Conservation (phyloP, 2,113 vertebrate species). For the Irena cyanogastra region DNA sequence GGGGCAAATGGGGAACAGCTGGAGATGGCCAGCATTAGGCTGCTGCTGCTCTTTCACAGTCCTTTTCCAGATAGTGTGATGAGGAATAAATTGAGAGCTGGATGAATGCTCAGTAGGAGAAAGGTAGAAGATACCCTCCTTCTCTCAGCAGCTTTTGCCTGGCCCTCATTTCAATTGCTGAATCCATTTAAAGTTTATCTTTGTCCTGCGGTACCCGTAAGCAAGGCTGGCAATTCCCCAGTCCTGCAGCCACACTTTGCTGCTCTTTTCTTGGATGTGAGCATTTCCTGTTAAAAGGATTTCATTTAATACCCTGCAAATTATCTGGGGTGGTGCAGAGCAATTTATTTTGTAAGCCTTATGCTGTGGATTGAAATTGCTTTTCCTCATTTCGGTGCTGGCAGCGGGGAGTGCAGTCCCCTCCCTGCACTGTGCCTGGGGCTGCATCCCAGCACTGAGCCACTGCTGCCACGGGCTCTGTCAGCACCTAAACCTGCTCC, state of each 20-base stretch:
- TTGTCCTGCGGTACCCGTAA: background rate
- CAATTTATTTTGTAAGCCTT: constrained; percentile 55
- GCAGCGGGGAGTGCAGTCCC: accelerated
- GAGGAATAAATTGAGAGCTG: background rate
- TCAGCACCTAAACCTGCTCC: background rate
- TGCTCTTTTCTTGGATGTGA: background rate
- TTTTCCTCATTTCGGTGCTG: background rate
- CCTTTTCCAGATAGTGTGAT: background rate
- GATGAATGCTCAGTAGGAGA: background rate
- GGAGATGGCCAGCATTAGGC: background rate
- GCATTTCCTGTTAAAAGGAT: constrained; percentile 31
- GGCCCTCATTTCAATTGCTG: background rate
- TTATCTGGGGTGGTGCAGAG: constrained; percentile 48
- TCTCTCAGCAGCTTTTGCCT: background rate
- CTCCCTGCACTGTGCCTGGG: background rate
- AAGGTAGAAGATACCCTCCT: background rate
- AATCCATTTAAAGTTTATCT: constrained; percentile 39
- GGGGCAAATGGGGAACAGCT: accelerated
- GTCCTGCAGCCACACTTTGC: background rate
- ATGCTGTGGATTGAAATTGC: constrained; percentile 41
- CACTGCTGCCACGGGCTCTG: background rate
- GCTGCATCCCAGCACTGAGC: background rate
- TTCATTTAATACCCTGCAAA: constrained; percentile 56
- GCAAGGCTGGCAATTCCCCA: constrained; percentile 12
- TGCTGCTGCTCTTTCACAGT: background rate